These are phyloP conservation scores for Antheraea mylitta DNA, from an alignment of 1,140 invertebrate genomes.

Conservation along the genomic window DNA sequence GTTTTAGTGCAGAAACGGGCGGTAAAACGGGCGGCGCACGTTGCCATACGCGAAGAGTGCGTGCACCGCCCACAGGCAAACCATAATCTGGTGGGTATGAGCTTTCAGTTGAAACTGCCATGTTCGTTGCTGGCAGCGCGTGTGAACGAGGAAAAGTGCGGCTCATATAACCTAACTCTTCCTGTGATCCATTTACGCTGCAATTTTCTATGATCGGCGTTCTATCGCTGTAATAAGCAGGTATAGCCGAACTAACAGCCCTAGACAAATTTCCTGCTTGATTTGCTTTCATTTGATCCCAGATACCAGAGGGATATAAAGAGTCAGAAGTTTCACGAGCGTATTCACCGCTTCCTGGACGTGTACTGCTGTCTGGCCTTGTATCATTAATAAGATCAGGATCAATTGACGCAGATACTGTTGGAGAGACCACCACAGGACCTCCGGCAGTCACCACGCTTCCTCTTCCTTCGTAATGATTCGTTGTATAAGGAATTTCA, in stretches of 20 bases:
- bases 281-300: conserved; percentile 80
- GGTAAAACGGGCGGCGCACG: conserved; percentile 90
- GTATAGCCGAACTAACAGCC: conserved; percentile 73
- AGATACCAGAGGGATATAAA: conserved; percentile 85
- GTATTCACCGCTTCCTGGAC: conserved; percentile 84
- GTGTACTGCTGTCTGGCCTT: conserved; percentile 76
- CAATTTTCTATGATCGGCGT: conserved; percentile 86
- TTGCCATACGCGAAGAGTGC: conserved; percentile 91
- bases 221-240: conserved; percentile 84
- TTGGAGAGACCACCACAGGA: conserved; percentile 84
- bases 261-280: conserved; percentile 77
- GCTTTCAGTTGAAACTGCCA: conserved; percentile 44
- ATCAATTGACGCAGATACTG: conserved; percentile 86
- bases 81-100: conserved; percentile 89
- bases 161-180: conserved; percentile 78
- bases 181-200: conserved; percentile 79
- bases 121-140: conserved; percentile 37
- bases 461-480: conserved; percentile 81
- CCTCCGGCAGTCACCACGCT: conserved; percentile 80
- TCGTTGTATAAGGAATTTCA: conserved; percentile 82
- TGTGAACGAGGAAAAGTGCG: conserved; percentile 78
- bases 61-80: conserved; percentile 85
- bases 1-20: conserved; percentile 88
- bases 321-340: conserved; percentile 84
- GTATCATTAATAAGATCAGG: conserved; percentile 92